Evolutionary conservation across 2,888 invertebrate genomes (phyloP), one percentile per base, ranked within the genome.

Genomic region (Drosophila sordidula): DNA sequence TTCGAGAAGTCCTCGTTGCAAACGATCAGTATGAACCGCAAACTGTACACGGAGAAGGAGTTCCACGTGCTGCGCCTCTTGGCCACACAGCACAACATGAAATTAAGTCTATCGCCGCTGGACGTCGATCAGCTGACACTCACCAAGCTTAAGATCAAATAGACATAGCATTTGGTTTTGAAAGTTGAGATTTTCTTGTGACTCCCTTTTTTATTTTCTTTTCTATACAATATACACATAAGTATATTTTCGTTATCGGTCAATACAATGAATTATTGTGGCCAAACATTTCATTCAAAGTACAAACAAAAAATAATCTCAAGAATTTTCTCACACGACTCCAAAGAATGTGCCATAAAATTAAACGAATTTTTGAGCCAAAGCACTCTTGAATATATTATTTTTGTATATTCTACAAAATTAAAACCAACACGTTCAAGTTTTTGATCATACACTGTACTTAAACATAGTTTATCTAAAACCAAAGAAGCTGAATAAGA

Each of bases 81-180:
- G 65, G 73, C 57, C 25, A 44, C 45, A 4, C 32, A 64, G 4
- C 51, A 42, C 14, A 59, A 75, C 29, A 59, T 87, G 54, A 65
- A 72, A 11, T 45, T 87, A 6, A 57, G 18, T 14, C 16, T 68
- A 18, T 87, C 86, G 2, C 70, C 70, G 2, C 22, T 82, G 25
- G 54, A 85, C 18, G 57, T 29, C 6, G 66, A 85, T 47, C 61
- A 68, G 18, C 26, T 78, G 2, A 78, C 64, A 1, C 58, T 87
- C 2, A 38, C 75, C 8, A 81, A 80, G 42, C 25, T 64, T n/a
- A 41, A 65, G 2, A 44, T 52, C 6, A 52, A 86, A 5, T 72
- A 66, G 22, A 36, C 18, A 6, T 29, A 6, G 2, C 32, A 18
- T 4, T n/a, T 2, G 11, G 11, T 12, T 44, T 22, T 29, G n/a